These are phyloP conservation scores for Cataglyphis albicans DNA, from an alignment of 2,888 invertebrate genomes.

Conservation along the genomic window DNA sequence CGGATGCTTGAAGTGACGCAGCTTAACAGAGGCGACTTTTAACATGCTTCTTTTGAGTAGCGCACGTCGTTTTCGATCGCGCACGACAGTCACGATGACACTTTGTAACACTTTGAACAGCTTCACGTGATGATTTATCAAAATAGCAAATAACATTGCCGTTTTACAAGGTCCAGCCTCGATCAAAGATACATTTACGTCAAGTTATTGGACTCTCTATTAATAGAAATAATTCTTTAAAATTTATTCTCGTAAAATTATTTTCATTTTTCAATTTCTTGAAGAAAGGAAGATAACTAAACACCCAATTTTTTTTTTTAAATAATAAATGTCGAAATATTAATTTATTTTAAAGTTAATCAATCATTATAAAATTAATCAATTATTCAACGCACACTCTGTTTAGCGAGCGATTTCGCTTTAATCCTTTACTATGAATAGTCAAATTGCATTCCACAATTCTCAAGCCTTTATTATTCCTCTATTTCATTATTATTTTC, in stretches of 20 bases:
- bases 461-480: slow-evolving; percentile 41
- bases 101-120: slow-evolving; percentile 9
- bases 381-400: not conserved
- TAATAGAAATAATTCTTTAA: not conserved
- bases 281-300: not conserved
- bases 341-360: too few relatives aligned
- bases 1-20: not conserved
- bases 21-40: slow-evolving; percentile 10
- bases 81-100: slow-evolving; percentile 7
- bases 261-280: not conserved
- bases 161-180: not conserved
- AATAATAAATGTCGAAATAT: not conserved
- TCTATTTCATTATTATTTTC: slow-evolving; percentile 22
- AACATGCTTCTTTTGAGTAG: slow-evolving; percentile 7
- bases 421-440: slow-evolving; percentile 21
- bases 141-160: slow-evolving; percentile 14
- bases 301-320: not conserved
- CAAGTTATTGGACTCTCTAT: not conserved
- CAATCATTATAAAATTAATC: too few relatives aligned
- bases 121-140: slow-evolving; percentile 16
- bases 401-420: not conserved
- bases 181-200: not conserved
- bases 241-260: not conserved
- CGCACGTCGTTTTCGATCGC: slow-evolving; percentile 8
- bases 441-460: slow-evolving; percentile 18